phyloP scores from a whole-genome alignment of 2,888 invertebrate species.

The Pyrocoelia pectoralis region DNA sequence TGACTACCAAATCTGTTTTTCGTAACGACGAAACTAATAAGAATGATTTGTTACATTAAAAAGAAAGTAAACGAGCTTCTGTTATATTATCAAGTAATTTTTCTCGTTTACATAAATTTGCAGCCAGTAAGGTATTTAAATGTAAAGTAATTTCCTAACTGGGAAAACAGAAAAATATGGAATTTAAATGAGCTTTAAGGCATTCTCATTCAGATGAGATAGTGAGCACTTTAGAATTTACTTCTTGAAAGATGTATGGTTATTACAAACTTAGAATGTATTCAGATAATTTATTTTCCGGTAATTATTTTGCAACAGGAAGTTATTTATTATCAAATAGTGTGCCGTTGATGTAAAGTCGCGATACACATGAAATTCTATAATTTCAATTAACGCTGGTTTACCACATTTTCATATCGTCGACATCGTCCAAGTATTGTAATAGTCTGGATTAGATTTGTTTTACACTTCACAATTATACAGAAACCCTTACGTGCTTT shows the following conservation, averaged over 20 bases:
- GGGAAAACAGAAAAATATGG: conserved; percentile 26
- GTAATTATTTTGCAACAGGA: not conserved
- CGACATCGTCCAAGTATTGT: too few species aligned
- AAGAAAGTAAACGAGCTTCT: not conserved
- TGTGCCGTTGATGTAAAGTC: too few species aligned
- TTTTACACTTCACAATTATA: too few species aligned
- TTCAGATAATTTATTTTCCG: not conserved
- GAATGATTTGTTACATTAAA: not conserved
- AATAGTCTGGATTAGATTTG: too few species aligned
- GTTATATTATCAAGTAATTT: conserved; percentile 11
- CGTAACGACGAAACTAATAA: not conserved
- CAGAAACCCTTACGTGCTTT: too few species aligned
- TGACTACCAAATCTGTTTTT: not conserved
- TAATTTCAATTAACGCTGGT: too few species aligned
- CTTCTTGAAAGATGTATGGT: conserved; percentile 36
- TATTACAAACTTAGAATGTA: conserved; percentile 19
- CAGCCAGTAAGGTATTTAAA: conserved; percentile 22
- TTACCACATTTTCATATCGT: too few species aligned
- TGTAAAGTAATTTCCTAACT: conserved; percentile 25
- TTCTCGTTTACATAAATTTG: conserved; percentile 9
- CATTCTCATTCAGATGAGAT: conserved; percentile 30
- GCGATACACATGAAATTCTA: too few species aligned
- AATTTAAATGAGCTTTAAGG: conserved; percentile 35
- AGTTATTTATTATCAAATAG: not conserved
- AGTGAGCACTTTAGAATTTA: conserved; percentile 28